phyloP scores from a whole-genome alignment of 2,797 vertebrate species.

The Channallabes apus region DNA sequence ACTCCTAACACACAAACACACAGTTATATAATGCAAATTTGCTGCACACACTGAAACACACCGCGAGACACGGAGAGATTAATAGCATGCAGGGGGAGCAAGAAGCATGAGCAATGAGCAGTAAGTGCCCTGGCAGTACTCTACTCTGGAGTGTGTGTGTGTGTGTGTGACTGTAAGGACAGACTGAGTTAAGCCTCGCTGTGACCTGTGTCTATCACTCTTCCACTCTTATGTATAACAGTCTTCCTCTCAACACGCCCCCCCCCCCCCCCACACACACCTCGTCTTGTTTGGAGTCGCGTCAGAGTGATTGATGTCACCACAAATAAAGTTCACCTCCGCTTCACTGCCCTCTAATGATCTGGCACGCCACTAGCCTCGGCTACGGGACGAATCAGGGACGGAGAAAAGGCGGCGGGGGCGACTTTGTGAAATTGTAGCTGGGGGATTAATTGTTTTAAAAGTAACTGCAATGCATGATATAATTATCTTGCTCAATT shows the following conservation, averaged over 20 bases:
- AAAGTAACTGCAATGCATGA: neutral
- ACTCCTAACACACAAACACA: conserved; percentile 70
- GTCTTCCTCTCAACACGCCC: neutral
- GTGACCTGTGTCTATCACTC: conserved; percentile 13
- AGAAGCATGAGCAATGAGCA: neutral
- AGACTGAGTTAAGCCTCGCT: conserved; percentile 11
- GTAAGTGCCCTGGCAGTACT: neutral
- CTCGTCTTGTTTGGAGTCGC: conserved; percentile 57
- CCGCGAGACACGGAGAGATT: neutral
- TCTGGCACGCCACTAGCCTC: conserved; percentile 58
- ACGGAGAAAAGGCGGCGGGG: conserved; percentile 48
- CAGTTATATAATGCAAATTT: neutral
- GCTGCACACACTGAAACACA: neutral
- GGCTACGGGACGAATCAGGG: conserved; percentile 36
- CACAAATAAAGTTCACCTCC: conserved; percentile 65
- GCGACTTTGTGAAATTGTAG: neutral
- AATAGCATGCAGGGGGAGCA: neutral
- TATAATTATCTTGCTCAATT: conserved; percentile 2
- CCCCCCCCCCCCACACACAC: too few species aligned
- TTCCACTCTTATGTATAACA: conserved; percentile 9
- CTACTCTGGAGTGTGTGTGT: conserved; percentile 11
- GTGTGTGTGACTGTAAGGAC: neutral
- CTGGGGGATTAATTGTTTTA: neutral
- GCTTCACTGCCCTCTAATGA: conserved; percentile 67
- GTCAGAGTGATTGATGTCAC: conserved; percentile 71